Percentiles rank a stretch among this genome's conserved stretches.
Evolutionary conservation across 2,113 vertebrate genomes (phyloP).

Genomic region (Rhombomys opimus): DNA sequence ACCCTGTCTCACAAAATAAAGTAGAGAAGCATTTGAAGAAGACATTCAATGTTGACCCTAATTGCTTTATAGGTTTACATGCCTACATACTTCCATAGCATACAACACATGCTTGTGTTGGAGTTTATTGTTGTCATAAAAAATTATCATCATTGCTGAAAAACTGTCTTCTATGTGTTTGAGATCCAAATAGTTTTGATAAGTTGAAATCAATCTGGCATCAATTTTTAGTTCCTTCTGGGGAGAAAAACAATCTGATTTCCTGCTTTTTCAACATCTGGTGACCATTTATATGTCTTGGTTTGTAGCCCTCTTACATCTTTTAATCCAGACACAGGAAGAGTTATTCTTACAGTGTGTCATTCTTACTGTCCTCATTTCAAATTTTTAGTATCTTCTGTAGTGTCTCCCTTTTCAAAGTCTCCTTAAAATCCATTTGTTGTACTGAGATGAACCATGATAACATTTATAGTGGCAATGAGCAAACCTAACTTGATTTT

Average conservation of each 20-base stretch:
- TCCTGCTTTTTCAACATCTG: neutral
- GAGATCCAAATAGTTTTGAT: neutral
- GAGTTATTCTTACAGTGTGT: neutral
- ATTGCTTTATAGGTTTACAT: neutral
- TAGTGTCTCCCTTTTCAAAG: neutral
- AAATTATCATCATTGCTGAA: neutral
- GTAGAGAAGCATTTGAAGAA: neutral
- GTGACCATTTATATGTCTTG: neutral
- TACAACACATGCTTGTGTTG: neutral
- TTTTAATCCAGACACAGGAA: neutral
- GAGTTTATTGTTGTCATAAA: neutral
- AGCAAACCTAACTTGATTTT: neutral
- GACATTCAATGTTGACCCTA: neutral
- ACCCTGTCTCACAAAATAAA: neutral
- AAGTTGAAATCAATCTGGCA: neutral
- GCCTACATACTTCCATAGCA: neutral
- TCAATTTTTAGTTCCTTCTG: neutral
- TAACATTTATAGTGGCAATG: neutral
- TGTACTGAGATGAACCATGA: neutral
- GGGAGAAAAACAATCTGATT: accelerated
- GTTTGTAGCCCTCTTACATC: neutral
- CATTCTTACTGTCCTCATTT: too few relatives aligned
- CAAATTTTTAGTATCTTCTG: neutral
- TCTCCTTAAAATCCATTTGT: neutral
- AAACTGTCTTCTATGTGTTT: neutral